Conservation (phyloP, 1,140 invertebrate genomes). For the Oscheius sp. region DNA sequence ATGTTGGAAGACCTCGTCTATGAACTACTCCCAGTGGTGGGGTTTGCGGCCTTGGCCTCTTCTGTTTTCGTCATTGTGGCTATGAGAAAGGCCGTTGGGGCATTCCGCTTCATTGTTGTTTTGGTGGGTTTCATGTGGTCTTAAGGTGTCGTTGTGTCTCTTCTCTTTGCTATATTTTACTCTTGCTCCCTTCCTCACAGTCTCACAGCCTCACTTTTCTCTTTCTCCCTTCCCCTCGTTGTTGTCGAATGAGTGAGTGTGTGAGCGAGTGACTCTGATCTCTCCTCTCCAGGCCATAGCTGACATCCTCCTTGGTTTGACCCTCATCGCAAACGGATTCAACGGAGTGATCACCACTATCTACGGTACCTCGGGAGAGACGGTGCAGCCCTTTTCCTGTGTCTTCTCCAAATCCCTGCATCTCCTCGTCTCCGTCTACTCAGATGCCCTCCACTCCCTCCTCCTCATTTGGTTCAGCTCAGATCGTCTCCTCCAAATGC, state of each 20-base stretch:
- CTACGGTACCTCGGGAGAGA: constrained; percentile 23
- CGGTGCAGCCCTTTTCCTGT: not conserved
- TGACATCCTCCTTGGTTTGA: constrained; percentile 12
- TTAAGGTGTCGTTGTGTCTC: too few relatives aligned
- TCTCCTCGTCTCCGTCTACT: not conserved
- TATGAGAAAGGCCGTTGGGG: constrained; percentile 2
- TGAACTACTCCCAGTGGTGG: constrained; percentile 17
- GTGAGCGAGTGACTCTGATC: too few relatives aligned
- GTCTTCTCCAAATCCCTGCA: not conserved
- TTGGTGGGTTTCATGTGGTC: constrained; percentile 19
- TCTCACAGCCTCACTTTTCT: too few relatives aligned
- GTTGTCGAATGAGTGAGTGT: not conserved
- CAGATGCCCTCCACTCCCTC: constrained; percentile 14
- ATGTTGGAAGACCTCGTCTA: constrained; percentile 29
- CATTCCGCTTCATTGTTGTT: constrained; percentile 2
- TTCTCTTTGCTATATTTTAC: too few relatives aligned
- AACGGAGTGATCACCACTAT: constrained; percentile 25
- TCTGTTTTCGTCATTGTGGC: constrained; percentile 9
- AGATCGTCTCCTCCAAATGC: constrained; percentile 14
- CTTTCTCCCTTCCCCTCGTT: not conserved
- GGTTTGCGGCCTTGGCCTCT: constrained; percentile 11
- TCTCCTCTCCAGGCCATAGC: not conserved
- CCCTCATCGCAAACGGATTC: constrained; percentile 4
- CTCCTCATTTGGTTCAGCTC: not conserved
- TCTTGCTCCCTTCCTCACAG: too few relatives aligned